phyloP scores from a whole-genome alignment of 92 coral and sea anemone genomes.

The Zoanthus sansibaricus region DNA sequence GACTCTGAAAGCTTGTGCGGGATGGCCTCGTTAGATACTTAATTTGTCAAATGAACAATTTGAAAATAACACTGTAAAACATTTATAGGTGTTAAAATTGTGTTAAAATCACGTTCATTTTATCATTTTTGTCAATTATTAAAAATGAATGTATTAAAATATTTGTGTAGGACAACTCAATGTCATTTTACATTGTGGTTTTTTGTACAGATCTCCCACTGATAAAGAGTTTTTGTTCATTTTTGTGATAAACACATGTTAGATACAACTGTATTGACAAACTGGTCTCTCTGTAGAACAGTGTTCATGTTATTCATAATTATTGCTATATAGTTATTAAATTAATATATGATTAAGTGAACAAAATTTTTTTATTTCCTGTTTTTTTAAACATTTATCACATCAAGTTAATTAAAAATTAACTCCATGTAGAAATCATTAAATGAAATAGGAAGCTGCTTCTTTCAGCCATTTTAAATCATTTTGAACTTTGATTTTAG shows the following conservation, averaged over 20 bases:
- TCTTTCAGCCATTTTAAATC: neutral
- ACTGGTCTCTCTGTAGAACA: constrained; percentile 3
- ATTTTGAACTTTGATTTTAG: no score
- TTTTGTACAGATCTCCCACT: neutral
- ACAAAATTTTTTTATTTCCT: neutral
- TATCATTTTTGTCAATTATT: constrained; percentile 17
- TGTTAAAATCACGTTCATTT: neutral
- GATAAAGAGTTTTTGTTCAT: constrained; percentile 10
- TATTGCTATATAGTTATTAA: no score
- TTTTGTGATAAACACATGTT: constrained; percentile 36
- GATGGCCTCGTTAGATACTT: no score
- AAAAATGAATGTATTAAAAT: neutral
- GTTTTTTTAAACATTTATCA: neutral
- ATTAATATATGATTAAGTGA: neutral
- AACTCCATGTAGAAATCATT: neutral
- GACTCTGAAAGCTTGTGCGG: neutral
- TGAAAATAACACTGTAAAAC: neutral
- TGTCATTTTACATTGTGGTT: constrained; percentile 30
- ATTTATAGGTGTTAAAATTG: neutral
- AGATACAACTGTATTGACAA: neutral
- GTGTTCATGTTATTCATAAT: neutral
- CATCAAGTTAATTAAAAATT: neutral
- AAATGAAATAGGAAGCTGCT: neutral
- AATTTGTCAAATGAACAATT: neutral
- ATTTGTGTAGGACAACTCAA: no score